Conservation (phyloP, 2,113 vertebrate genomes). For the Epinephelus moara region DNA sequence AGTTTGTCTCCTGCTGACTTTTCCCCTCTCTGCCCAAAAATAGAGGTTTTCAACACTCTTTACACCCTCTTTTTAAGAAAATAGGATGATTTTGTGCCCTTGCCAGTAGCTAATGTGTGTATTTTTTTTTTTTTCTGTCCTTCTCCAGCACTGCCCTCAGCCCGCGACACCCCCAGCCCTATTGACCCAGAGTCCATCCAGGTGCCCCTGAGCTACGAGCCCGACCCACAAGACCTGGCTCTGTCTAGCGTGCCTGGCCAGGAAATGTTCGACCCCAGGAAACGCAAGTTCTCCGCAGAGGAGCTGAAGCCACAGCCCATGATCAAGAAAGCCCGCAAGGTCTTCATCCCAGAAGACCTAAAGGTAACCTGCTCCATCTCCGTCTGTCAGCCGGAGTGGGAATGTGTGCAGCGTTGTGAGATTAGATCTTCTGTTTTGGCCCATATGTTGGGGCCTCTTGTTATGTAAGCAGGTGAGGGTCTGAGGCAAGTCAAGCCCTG, state of each 20-base stretch:
- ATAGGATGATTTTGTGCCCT: accelerated
- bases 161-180: constrained; percentile 94
- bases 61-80: background rate
- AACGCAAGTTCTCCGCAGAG: constrained; percentile 96
- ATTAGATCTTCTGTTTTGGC: too few species aligned
- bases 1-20: background rate
- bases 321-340: constrained; percentile 99
- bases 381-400: too few species aligned
- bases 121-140: background rate
- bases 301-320: constrained; percentile 99
- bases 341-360: constrained; percentile 97
- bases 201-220: constrained; percentile 93
- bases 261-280: constrained; percentile 97
- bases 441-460: too few species aligned
- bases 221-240: constrained; percentile 95
- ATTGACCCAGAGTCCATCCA: constrained; percentile 98
- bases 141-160: constrained; percentile 82
- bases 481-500: too few species aligned
- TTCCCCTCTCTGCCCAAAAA: background rate
- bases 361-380: constrained; percentile 87
- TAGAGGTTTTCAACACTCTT: background rate
- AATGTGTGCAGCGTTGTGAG: too few species aligned
- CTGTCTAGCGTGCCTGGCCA: constrained; percentile 98
- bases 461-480: too few species aligned
- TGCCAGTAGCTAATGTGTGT: background rate